Evolutionary conservation across 1,140 invertebrate species (phyloP).

Genomic region (Paraescarpia echinospica): DNA sequence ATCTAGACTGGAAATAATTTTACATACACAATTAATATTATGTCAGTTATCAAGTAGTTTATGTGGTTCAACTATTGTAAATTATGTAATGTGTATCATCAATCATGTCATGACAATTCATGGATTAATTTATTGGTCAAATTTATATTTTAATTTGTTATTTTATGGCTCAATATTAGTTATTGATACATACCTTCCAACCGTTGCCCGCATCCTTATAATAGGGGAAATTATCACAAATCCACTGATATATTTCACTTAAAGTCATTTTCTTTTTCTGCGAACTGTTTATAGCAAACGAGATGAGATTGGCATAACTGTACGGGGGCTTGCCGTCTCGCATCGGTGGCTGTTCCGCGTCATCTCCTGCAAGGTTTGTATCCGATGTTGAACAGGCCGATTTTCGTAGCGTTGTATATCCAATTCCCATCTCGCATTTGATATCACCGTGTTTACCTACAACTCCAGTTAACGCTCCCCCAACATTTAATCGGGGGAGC

Average conservation of each 20-base stretch:
- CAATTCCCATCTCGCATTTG: conserved; percentile 33
- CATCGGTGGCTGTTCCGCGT: conserved; percentile 39
- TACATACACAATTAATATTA: no score
- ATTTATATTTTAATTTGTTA: background rate
- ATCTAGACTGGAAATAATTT: no score
- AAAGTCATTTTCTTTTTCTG: conserved; percentile 63
- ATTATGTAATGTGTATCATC: no score
- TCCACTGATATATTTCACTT: conserved; percentile 63
- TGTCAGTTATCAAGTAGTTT: no score
- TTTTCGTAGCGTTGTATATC: conserved; percentile 46
- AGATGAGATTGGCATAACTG: conserved; percentile 74
- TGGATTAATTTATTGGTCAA: no score
- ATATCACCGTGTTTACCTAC: conserved; percentile 37
- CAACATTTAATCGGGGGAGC: conserved; percentile 61
- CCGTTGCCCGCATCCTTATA: conserved; percentile 72
- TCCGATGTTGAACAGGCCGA: conserved; percentile 48
- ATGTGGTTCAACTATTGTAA: no score
- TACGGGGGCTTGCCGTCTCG: conserved; percentile 64
- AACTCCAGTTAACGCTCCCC: conserved; percentile 50
- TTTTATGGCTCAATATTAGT: background rate
- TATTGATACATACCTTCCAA: conserved; percentile 68
- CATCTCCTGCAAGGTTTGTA: conserved; percentile 45
- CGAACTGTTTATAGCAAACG: conserved; percentile 72
- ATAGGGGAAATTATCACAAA: conserved; percentile 63
- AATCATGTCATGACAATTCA: no score